These are phyloP conservation scores for Poecilia gillii DNA, from an alignment of 2,797 vertebrate species.

Conservation along the genomic window DNA sequence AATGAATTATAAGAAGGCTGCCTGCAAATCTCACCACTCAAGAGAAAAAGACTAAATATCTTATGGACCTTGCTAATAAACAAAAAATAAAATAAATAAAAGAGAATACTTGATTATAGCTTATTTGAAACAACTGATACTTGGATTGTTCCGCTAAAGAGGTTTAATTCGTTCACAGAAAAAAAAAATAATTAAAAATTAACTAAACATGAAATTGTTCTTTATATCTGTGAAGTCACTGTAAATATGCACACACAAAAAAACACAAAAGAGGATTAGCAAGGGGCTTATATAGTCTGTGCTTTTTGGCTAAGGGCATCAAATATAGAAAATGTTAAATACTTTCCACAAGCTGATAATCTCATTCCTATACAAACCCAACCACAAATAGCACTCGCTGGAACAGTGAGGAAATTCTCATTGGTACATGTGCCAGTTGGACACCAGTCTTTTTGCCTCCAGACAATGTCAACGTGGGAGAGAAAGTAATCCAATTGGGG, in stretches of 20 bases:
- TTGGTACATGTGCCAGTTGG: constrained; percentile 38
- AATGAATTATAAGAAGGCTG: constrained; percentile 40
- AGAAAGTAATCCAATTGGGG: constrained; percentile 17
- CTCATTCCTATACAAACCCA: constrained; percentile 3
- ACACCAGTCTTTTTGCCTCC: constrained; percentile 26
- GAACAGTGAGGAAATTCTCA: constrained; percentile 14
- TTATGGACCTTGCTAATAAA: constrained; percentile 8
- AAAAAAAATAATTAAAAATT: not conserved
- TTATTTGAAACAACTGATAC: not conserved
- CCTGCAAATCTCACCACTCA: constrained; percentile 19
- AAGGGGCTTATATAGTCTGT: not conserved
- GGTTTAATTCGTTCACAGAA: not conserved
- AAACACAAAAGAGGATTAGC: not conserved
- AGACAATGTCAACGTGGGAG: constrained; percentile 34
- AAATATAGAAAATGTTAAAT: constrained; percentile 1
- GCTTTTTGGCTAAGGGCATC: not conserved
- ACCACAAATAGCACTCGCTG: constrained; percentile 8
- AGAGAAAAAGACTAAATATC: constrained; percentile 7
- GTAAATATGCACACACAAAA: not conserved
- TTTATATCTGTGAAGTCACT: not conserved
- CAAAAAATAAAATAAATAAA: constrained; percentile 5
- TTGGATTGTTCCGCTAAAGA: not conserved
- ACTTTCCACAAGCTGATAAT: not conserved
- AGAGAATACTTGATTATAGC: not conserved
- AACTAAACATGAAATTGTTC: not conserved